Percentiles rank a stretch among this genome's conserved stretches.
phyloP scores from a whole-genome alignment of 2,113 vertebrate species.

The Hemiscyllium ocellatum region DNA sequence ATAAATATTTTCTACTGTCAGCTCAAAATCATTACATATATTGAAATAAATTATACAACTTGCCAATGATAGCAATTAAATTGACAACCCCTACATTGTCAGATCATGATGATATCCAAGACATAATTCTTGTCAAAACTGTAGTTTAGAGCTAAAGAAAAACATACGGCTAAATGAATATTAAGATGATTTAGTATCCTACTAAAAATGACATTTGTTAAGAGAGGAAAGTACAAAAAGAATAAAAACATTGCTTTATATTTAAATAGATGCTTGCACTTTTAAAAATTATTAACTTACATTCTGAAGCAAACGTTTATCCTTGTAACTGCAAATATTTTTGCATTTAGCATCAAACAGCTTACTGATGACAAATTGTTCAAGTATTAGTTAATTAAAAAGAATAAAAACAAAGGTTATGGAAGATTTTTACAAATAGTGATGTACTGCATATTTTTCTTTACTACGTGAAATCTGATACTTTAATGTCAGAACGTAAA shows the following conservation, averaged over 20 bases:
- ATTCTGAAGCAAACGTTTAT: neutral
- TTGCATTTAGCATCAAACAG: neutral
- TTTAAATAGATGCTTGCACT: neutral
- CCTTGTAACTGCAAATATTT: neutral
- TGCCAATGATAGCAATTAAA: neutral
- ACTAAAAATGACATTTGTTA: neutral
- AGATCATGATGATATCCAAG: neutral
- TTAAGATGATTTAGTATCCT: neutral
- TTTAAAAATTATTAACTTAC: neutral
- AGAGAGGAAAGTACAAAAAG: neutral
- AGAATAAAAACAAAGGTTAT: neutral
- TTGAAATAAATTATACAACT: neutral
- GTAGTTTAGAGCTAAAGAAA: neutral
- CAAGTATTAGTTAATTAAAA: neutral
- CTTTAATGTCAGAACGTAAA: neutral
- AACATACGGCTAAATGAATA: neutral
- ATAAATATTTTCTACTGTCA: neutral
- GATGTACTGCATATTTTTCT: neutral
- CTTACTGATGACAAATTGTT: neutral
- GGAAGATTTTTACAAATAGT: neutral
- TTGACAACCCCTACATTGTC: neutral
- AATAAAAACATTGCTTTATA: neutral
- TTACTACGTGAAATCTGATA: neutral
- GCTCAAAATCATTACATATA: neutral
- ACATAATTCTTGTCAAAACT: neutral